Conservation (phyloP, 2,113 vertebrate species). For the Varanus komodoensis region DNA sequence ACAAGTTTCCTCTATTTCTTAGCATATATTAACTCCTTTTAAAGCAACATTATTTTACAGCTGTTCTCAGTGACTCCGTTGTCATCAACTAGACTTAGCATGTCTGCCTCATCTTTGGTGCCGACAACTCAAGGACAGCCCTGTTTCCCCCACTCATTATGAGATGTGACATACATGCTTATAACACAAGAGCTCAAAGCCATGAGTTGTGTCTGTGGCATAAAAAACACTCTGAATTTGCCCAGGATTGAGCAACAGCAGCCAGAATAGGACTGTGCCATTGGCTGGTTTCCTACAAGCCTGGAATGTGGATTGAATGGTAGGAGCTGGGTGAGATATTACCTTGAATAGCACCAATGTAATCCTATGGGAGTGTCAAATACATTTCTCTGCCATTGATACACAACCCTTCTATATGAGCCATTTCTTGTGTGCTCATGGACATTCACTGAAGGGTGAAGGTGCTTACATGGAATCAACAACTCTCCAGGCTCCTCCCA, state of each 20-base stretch:
- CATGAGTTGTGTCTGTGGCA: not conserved
- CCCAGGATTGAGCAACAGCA: not conserved
- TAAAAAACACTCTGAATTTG: not conserved
- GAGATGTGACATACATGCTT: not conserved
- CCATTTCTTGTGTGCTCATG: no score
- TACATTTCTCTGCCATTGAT: not conserved
- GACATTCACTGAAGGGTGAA: no score
- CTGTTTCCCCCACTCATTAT: not conserved
- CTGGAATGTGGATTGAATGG: not conserved
- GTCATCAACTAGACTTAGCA: conserved; percentile 14
- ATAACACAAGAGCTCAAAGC: not conserved
- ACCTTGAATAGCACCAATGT: not conserved
- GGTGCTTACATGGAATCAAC: no score
- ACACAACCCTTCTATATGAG: no score
- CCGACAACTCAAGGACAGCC: conserved; percentile 42
- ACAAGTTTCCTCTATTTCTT: not conserved
- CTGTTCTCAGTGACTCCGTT: not conserved
- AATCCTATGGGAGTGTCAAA: not conserved
- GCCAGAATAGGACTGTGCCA: not conserved
- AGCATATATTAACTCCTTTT: not conserved
- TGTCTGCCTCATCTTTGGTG: conserved; percentile 34
- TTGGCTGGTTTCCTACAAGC: not conserved
- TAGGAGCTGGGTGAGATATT: not conserved
- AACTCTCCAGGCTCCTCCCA: no score
- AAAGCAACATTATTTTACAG: conserved; percentile 19